phyloP scores from a whole-genome alignment of 2,888 invertebrate genomes.

The Tipula unca region DNA sequence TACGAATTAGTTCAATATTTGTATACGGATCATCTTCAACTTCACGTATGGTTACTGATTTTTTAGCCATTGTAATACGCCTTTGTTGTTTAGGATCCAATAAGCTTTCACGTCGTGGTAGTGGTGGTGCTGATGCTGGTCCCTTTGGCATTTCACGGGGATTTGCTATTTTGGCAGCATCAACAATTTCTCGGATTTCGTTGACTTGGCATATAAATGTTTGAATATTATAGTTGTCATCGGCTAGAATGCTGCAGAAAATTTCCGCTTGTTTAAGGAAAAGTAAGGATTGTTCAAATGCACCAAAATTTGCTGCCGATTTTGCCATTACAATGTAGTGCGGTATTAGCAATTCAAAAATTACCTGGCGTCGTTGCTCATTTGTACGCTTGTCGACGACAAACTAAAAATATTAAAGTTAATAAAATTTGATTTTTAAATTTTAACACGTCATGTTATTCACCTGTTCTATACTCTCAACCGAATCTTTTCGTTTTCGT shows the following conservation, averaged over 20 bases:
- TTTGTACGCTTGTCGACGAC: slow-evolving; percentile 41
- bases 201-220: slow-evolving; percentile 24
- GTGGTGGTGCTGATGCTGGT: slow-evolving; percentile 27
- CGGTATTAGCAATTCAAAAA: slow-evolving; percentile 61
- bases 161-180: slow-evolving; percentile 42
- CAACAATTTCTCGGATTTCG: slow-evolving; percentile 43
- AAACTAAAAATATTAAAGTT: slow-evolving; percentile 18
- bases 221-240: slow-evolving; percentile 47
- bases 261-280: slow-evolving; percentile 64
- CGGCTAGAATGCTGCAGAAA: slow-evolving; percentile 52
- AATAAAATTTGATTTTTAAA: background rate
- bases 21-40: slow-evolving; percentile 23
- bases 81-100: slow-evolving; percentile 27
- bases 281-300: slow-evolving; percentile 52
- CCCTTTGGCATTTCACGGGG: slow-evolving; percentile 26
- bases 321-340: slow-evolving; percentile 65
- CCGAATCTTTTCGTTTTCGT: background rate
- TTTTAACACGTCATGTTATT: background rate
- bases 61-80: background rate
- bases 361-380: slow-evolving; percentile 49
- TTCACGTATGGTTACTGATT: background rate
- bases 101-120: slow-evolving; percentile 31
- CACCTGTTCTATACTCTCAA: background rate
- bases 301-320: slow-evolving; percentile 52
- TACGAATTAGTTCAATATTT: slow-evolving; percentile 22